Conservation (phyloP, 2,113 vertebrate genomes). For the Mus pahari region DNA sequence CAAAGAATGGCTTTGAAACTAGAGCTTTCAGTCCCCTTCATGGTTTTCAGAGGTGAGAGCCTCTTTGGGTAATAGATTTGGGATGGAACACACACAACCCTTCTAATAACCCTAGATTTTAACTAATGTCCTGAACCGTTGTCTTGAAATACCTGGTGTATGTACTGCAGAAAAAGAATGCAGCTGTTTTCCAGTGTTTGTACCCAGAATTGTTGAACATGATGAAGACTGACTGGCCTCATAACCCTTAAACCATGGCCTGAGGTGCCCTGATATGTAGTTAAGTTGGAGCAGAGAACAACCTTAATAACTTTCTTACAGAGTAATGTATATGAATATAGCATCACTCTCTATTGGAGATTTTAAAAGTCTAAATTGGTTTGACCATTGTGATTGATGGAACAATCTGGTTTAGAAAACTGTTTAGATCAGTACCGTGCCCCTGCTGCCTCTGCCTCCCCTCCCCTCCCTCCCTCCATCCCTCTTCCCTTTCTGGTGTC, state of each 20-base stretch:
- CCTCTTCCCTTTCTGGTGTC: slow-evolving; percentile 36
- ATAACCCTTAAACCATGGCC: slow-evolving; percentile 50
- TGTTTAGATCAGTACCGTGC: slow-evolving; percentile 67
- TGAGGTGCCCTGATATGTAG: slow-evolving; percentile 49
- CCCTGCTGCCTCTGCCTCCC: slow-evolving; percentile 72
- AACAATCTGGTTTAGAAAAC: slow-evolving; percentile 83
- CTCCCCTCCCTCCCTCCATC: slow-evolving; percentile 32
- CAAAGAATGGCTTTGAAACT: slow-evolving; percentile 77
- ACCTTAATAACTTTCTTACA: not conserved
- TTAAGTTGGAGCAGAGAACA: slow-evolving; percentile 62
- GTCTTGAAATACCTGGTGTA: slow-evolving; percentile 75
- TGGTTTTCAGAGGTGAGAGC: slow-evolving; percentile 82
- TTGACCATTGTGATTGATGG: slow-evolving; percentile 84
- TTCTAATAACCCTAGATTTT: slow-evolving; percentile 75
- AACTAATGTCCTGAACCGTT: slow-evolving; percentile 78
- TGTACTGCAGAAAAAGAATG: slow-evolving; percentile 74
- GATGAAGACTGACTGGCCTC: slow-evolving; percentile 40
- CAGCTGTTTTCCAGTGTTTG: slow-evolving; percentile 75
- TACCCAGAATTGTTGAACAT: slow-evolving; percentile 64
- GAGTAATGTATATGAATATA: slow-evolving; percentile 60
- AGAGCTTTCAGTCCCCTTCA: slow-evolving; percentile 90
- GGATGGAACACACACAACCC: slow-evolving; percentile 89
- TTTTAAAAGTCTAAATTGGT: slow-evolving; percentile 79
- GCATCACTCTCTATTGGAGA: slow-evolving; percentile 79
- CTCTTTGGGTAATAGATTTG: slow-evolving; percentile 83